Conservation (phyloP, 2,113 vertebrate species). For the Ellobius talpinus region DNA sequence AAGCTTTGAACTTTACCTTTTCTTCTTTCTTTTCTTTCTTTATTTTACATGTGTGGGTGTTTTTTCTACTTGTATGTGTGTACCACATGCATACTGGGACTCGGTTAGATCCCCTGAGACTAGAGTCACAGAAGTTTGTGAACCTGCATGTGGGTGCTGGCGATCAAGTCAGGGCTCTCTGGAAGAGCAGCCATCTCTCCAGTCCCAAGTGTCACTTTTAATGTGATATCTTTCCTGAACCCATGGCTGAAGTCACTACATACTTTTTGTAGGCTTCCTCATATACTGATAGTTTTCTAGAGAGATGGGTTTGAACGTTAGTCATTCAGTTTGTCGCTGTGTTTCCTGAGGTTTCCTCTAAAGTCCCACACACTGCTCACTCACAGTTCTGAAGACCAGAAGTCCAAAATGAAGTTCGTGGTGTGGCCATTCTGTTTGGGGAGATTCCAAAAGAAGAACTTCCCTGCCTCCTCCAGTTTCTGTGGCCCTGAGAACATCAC, state of each 20-base stretch:
- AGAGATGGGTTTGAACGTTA: slow-evolving; percentile 42
- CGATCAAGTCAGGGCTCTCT: not conserved
- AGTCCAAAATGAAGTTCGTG: not conserved
- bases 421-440: not conserved
- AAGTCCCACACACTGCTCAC: not conserved
- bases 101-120: not conserved
- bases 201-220: not conserved
- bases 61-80: not conserved
- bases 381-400: not conserved
- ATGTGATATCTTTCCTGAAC: not conserved
- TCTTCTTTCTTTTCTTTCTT: not conserved
- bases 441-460: not conserved
- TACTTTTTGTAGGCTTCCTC: slow-evolving; percentile 7
- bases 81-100: not conserved
- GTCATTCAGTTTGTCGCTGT: not conserved
- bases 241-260: slow-evolving; percentile 16
- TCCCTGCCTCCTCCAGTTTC: not conserved
- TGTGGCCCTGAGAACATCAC: not conserved
- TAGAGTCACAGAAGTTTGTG: not conserved
- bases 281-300: slow-evolving; percentile 7
- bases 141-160: not conserved
- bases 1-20: not conserved
- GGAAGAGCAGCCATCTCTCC: not conserved
- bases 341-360: not conserved
- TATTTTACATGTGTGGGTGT: not conserved